phyloP scores from a whole-genome alignment of 2,797 vertebrate genomes.

The Okamejei kenojei region DNA sequence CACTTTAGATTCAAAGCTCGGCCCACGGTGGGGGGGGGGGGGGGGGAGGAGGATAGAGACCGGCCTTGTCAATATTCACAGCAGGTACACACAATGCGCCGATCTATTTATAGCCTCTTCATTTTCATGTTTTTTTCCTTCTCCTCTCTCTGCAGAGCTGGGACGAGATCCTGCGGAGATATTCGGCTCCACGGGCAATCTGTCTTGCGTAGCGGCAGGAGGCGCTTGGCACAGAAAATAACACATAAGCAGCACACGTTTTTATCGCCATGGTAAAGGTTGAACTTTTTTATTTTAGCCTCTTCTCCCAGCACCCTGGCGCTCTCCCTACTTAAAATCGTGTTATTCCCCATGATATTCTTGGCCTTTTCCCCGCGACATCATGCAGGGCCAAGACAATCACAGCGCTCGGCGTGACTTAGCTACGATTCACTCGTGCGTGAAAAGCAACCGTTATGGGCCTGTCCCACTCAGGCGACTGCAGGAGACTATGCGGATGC shows the following conservation, averaged over 20 bases:
- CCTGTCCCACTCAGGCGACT: too few species aligned
- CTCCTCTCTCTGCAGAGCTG: conserved; percentile 40
- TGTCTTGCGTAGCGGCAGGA: conserved; percentile 42
- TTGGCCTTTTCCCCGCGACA: background rate
- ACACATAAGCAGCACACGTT: background rate
- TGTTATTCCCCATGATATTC: too few species aligned
- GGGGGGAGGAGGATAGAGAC: background rate
- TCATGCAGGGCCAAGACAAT: too few species aligned
- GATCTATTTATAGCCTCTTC: conserved; percentile 46
- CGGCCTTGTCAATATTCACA: conserved; percentile 44
- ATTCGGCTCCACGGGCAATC: conserved; percentile 41
- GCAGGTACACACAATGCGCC: conserved; percentile 44
- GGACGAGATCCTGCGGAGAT: conserved; percentile 42
- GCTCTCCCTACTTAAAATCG: background rate
- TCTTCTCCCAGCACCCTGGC: background rate
- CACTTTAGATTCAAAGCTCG: background rate
- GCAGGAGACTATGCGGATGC: too few species aligned
- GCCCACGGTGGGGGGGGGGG: background rate
- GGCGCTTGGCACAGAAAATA: conserved; percentile 39
- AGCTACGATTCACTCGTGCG: background rate
- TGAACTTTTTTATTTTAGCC: background rate
- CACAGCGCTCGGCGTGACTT: too few species aligned
- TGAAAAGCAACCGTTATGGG: too few species aligned
- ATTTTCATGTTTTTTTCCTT: conserved; percentile 41
- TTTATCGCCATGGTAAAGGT: background rate